Conservation (phyloP, 2,797 vertebrate species). For the Eleutherodactylus coqui region DNA sequence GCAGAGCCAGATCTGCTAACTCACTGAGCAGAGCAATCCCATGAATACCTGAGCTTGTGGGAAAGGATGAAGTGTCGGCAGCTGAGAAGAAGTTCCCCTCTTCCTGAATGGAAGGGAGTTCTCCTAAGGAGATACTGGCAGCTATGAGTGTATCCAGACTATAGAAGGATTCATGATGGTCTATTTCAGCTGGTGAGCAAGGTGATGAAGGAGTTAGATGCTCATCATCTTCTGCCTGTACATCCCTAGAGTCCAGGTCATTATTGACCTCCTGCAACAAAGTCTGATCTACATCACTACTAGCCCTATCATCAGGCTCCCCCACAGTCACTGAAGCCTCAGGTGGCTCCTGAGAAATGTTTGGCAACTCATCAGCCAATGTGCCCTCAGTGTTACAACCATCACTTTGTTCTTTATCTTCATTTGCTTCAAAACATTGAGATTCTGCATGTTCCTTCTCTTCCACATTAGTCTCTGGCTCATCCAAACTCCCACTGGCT, state of each 20-base stretch:
- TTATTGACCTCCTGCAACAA: conserved; percentile 12
- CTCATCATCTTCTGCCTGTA: conserved; percentile 67
- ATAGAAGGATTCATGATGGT: conserved; percentile 73
- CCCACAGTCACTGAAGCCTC: conserved; percentile 53
- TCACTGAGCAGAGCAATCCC: conserved; percentile 95
- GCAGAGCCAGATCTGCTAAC: conserved; percentile 89
- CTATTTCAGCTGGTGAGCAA: conserved; percentile 32
- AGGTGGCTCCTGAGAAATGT: conserved; percentile 62
- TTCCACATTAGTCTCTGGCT: not conserved
- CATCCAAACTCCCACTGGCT: conserved; percentile 23
- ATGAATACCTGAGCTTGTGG: conserved; percentile 76
- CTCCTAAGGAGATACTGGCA: conserved; percentile 82
- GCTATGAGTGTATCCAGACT: conserved; percentile 91
- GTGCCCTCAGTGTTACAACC: conserved; percentile 67
- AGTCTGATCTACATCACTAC: conserved; percentile 54
- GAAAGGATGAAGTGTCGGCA: conserved; percentile 55
- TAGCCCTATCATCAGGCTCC: not conserved
- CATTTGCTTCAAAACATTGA: conserved; percentile 63
- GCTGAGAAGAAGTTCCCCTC: conserved; percentile 1
- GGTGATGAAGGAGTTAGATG: conserved; percentile 59
- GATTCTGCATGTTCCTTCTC: conserved; percentile 68
- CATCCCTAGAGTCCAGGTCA: conserved; percentile 55
- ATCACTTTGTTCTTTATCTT: conserved; percentile 57
- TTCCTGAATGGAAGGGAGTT: conserved; percentile 66
- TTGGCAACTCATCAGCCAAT: conserved; percentile 65